Percentiles rank a stretch among this genome's conserved stretches.
These are phyloP conservation scores for Noctua janthe DNA, from an alignment of 2,888 invertebrate species.

Conservation along the genomic window DNA sequence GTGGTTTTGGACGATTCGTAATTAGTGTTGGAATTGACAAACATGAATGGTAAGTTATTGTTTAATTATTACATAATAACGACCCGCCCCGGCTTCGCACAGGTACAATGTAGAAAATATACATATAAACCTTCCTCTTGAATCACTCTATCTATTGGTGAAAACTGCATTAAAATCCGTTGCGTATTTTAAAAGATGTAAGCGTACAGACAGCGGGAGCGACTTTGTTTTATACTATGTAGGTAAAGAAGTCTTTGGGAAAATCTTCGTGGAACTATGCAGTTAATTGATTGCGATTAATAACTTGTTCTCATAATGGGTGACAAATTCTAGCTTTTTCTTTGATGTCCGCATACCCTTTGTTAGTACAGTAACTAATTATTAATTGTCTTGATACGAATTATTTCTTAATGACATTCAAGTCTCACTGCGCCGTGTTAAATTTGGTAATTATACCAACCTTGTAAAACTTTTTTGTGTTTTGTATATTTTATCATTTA, in stretches of 20 bases:
- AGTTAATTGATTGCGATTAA: constrained; percentile 34
- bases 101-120: no score
- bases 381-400: constrained; percentile 5
- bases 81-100: no score
- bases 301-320: constrained; percentile 26
- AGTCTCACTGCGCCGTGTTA: not conserved
- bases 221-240: no score
- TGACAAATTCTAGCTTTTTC: constrained; percentile 44
- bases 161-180: no score
- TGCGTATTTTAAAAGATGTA: no score
- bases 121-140: no score
- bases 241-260: constrained; percentile 17
- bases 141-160: no score
- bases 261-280: constrained; percentile 17
- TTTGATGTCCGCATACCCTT: constrained; percentile 37
- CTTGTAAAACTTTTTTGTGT: not conserved
- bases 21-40: constrained; percentile 61
- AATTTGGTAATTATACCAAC: constrained; percentile 7
- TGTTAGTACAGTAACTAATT: constrained; percentile 33
- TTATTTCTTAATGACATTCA: constrained; percentile 3
- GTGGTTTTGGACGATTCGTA: constrained; percentile 56
- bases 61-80: constrained; percentile 11
- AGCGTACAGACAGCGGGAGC: no score
- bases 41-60: constrained; percentile 65
- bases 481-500: constrained; percentile 5